phyloP scores from a whole-genome alignment of 2,797 vertebrate species.

The Sebastes miniatus region DNA sequence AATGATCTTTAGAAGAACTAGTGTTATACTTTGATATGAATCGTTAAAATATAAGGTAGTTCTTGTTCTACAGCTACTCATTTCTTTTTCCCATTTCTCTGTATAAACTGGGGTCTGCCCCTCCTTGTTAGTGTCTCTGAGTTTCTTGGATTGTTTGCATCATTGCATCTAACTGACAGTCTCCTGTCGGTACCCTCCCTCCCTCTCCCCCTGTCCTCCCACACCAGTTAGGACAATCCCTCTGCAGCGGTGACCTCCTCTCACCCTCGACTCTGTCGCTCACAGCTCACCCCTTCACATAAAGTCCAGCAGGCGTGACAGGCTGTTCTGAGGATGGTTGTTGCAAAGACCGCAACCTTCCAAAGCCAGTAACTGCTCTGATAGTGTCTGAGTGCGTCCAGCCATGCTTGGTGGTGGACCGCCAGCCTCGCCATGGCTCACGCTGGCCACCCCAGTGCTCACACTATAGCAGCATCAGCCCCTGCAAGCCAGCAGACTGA shows the following conservation, averaged over 20 bases:
- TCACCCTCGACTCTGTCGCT: constrained; percentile 61
- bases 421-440: constrained; percentile 43
- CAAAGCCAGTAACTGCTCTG: constrained; percentile 35
- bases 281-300: constrained; percentile 56
- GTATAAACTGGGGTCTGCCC: neutral
- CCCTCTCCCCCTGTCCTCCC: constrained; percentile 25
- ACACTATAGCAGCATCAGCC: constrained; percentile 9
- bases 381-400: constrained; percentile 48
- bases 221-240: constrained; percentile 35
- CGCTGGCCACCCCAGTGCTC: constrained; percentile 41
- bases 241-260: constrained; percentile 57
- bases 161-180: constrained; percentile 67
- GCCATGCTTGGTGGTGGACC: constrained; percentile 42
- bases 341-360: constrained; percentile 12
- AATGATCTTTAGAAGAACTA: neutral
- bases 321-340: constrained; percentile 55
- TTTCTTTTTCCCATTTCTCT: constrained; percentile 2
- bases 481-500: constrained; percentile 62
- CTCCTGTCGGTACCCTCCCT: constrained; percentile 45
- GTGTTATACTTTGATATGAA: neutral
- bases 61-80: neutral
- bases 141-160: constrained; percentile 47
- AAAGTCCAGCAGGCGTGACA: constrained; percentile 60
- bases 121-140: constrained; percentile 16
- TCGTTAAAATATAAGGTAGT: neutral